Evolutionary conservation across 2,888 invertebrate genomes (phyloP).

Genomic region (Hemaris fuciformis): DNA sequence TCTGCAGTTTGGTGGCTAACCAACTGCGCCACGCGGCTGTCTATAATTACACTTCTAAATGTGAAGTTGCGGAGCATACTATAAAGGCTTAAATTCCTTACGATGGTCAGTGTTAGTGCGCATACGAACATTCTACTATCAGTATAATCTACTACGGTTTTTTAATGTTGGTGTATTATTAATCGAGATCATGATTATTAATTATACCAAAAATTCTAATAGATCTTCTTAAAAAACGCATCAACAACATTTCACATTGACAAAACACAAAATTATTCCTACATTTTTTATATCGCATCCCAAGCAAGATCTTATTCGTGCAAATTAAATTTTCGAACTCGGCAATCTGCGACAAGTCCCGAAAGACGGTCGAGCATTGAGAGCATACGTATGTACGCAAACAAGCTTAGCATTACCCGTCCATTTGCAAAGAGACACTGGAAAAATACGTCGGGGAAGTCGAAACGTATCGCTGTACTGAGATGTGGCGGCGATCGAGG

Average conservation of each 20-base stretch:
- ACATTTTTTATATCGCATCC: background rate
- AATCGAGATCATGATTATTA: no score
- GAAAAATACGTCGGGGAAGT: constrained; percentile 6
- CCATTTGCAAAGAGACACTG: constrained; percentile 15
- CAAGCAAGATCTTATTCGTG: constrained; percentile 4
- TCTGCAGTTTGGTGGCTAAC: no score
- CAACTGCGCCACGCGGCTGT: no score
- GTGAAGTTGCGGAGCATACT: no score
- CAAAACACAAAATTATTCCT: background rate
- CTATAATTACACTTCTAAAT: no score
- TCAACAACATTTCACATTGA: background rate
- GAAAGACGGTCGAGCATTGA: constrained; percentile 26
- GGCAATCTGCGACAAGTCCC: constrained; percentile 4
- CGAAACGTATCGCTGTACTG: constrained; percentile 5
- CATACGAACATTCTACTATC: no score
- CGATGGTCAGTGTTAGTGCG: no score
- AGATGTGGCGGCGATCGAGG: background rate
- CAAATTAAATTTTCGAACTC: background rate
- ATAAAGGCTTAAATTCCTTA: no score
- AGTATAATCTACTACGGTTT: no score
- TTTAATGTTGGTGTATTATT: no score
- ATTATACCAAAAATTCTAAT: no score
- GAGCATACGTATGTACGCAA: constrained; percentile 60
- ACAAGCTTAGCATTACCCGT: constrained; percentile 51
- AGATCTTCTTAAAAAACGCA: background rate